These are phyloP conservation scores for Sycophaga agraensis DNA, from an alignment of 1,140 invertebrate genomes.

Conservation along the genomic window DNA sequence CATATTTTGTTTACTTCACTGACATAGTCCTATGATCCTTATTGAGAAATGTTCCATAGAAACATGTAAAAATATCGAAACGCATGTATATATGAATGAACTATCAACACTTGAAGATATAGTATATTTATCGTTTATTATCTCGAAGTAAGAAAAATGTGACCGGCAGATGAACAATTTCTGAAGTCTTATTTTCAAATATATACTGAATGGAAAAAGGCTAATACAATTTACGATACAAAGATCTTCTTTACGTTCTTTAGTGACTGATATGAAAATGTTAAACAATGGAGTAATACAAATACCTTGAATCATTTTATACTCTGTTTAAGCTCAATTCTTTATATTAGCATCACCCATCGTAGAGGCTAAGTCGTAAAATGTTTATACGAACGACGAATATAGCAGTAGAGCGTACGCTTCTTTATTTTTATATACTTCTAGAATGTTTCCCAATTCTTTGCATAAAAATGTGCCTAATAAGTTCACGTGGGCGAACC, in stretches of 20 bases:
- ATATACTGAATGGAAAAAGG: conserved; percentile 4
- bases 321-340: conserved; percentile 11
- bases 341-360: neutral
- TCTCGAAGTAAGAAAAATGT: conserved; percentile 20
- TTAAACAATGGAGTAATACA: conserved; percentile 3
- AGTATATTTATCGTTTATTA: conserved; percentile 9
- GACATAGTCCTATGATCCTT: conserved; percentile 13
- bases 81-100: conserved; percentile 22
- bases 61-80: conserved; percentile 32
- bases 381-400: conserved; percentile 1
- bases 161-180: conserved; percentile 14
- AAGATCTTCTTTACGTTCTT: neutral
- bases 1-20: conserved; percentile 9
- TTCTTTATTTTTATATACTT: conserved; percentile 22
- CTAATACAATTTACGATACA: neutral
- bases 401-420: conserved; percentile 11
- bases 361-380: too few species aligned
- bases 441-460: conserved; percentile 16
- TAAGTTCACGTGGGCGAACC: too few species aligned
- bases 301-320: neutral
- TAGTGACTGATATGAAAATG: conserved; percentile 1
- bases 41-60: conserved; percentile 29
- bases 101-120: conserved; percentile 21
- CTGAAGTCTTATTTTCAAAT: conserved; percentile 20
- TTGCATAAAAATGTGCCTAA: too few species aligned